phyloP scores from a whole-genome alignment of 1,140 invertebrate genomes.

The Aricia agestis region DNA sequence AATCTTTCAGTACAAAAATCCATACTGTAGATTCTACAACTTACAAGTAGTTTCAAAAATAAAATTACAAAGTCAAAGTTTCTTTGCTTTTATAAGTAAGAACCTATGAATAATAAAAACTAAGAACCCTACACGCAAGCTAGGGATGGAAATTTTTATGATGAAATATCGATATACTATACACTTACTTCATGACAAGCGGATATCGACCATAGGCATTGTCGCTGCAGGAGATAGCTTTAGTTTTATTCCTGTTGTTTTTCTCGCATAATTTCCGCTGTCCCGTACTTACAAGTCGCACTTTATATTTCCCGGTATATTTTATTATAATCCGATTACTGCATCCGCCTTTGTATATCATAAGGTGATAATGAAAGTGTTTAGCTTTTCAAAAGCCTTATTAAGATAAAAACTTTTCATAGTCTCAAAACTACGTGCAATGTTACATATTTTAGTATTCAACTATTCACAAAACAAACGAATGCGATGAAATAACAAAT shows the following conservation, averaged over 20 bases:
- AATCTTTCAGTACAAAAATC: too few relatives aligned
- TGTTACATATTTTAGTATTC: neutral
- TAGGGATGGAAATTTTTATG: neutral
- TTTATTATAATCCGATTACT: neutral
- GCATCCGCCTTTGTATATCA: neutral
- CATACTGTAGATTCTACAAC: neutral
- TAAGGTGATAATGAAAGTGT: too few relatives aligned
- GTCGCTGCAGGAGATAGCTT: neutral
- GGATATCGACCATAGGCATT: slow-evolving; percentile 3
- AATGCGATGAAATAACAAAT: neutral
- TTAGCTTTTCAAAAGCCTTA: too few relatives aligned
- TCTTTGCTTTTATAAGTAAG: too few relatives aligned
- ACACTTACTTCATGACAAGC: neutral
- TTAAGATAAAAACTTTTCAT: too few relatives aligned
- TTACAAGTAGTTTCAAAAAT: neutral
- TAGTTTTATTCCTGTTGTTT: slow-evolving; percentile 1
- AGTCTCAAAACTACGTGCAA: neutral
- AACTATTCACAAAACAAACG: neutral
- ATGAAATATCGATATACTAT: neutral
- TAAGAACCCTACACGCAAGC: too few relatives aligned
- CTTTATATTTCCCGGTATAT: neutral
- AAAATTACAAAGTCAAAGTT: too few relatives aligned
- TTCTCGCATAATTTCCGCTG: slow-evolving; percentile 4
- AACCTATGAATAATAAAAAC: too few relatives aligned
- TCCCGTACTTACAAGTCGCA: neutral